Conservation (phyloP, 1,140 invertebrate species). For the Eupristina koningsbergeri region DNA sequence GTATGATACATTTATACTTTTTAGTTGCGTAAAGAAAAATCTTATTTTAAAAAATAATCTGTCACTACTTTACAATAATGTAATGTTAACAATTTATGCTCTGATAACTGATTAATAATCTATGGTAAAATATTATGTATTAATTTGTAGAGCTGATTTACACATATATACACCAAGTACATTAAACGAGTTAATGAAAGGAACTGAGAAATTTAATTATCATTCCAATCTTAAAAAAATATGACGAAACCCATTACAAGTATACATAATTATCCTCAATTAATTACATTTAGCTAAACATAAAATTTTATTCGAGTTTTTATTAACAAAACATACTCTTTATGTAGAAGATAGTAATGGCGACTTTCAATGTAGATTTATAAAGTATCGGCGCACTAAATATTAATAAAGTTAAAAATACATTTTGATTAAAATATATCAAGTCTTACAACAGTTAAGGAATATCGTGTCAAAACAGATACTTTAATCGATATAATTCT, state of each 20-base stretch:
- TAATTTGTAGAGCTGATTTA: background rate
- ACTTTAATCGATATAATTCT: background rate
- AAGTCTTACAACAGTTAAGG: too few relatives aligned
- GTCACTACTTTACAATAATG: background rate
- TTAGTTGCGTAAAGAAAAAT: background rate
- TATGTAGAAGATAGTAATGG: background rate
- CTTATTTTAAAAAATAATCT: background rate
- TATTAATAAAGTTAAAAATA: too few relatives aligned
- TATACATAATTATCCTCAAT: background rate
- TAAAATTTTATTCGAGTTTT: background rate
- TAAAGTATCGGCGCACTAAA: too few relatives aligned
- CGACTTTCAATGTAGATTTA: background rate
- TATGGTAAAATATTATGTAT: background rate
- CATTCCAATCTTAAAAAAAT: background rate
- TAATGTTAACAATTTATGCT: background rate
- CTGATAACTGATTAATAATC: background rate
- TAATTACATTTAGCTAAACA: background rate
- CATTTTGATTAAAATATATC: too few relatives aligned
- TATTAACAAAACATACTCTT: background rate
- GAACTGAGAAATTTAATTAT: background rate
- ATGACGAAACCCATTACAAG: background rate
- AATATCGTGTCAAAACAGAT: background rate
- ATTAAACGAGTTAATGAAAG: background rate
- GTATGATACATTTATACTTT: background rate
- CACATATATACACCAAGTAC: background rate